phyloP scores from a whole-genome alignment of 1,140 invertebrate genomes.

The Diorhabda elongata region DNA sequence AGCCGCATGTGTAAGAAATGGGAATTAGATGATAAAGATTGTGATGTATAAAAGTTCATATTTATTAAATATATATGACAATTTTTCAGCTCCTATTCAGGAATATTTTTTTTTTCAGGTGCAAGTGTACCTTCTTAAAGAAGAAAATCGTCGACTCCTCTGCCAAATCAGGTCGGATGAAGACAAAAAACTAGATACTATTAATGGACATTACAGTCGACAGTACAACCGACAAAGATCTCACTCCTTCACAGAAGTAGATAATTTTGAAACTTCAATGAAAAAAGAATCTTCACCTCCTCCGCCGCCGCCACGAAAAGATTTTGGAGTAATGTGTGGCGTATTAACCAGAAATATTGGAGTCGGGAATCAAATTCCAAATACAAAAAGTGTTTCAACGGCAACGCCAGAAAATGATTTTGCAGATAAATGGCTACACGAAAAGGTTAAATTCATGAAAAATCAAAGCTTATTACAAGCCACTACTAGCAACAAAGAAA shows the following conservation, averaged over 20 bases:
- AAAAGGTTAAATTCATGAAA: slow-evolving; percentile 42
- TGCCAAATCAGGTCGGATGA: slow-evolving; percentile 54
- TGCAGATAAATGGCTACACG: slow-evolving; percentile 42
- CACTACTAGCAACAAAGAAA: slow-evolving; percentile 37
- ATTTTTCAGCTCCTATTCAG: too few species aligned
- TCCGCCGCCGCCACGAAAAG: slow-evolving; percentile 46
- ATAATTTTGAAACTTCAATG: slow-evolving; percentile 24
- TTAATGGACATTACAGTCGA: slow-evolving; percentile 42
- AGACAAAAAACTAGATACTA: slow-evolving; percentile 44
- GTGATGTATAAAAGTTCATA: too few species aligned
- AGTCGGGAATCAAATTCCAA: slow-evolving; percentile 52
- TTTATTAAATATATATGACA: too few species aligned
- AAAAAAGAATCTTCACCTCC: slow-evolving; percentile 27
- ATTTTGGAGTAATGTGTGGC: slow-evolving; percentile 65
- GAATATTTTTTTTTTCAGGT: slow-evolving; percentile 20
- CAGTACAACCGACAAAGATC: slow-evolving; percentile 31
- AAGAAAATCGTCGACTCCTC: slow-evolving; percentile 67
- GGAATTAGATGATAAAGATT: too few species aligned
- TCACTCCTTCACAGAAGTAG: slow-evolving; percentile 32
- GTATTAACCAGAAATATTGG: slow-evolving; percentile 64
- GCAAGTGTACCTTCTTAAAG: slow-evolving; percentile 66
- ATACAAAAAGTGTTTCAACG: slow-evolving; percentile 45
- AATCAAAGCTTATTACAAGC: slow-evolving; percentile 31
- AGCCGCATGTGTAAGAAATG: too few species aligned
- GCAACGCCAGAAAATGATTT: slow-evolving; percentile 27